Base-by-base conservation (phyloP, 2,113 vertebrate species). In the Garra rufa region DNA sequence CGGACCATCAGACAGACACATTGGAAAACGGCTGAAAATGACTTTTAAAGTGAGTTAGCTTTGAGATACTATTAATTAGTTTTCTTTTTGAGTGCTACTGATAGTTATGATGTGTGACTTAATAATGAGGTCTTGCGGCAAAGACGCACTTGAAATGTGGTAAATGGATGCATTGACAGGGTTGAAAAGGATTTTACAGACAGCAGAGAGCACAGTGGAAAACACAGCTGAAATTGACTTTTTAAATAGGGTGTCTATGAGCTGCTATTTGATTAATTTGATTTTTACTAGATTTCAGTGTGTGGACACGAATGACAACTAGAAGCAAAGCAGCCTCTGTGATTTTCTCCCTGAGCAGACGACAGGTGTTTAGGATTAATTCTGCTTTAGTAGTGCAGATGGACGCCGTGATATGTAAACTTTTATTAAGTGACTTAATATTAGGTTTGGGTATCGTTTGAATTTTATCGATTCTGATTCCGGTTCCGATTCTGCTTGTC, bases 111-210 rank as follows among this genome's bases (percentile, higher is more conserved):
- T 38, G 65, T 69, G 61, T 15, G 3, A 30, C 3, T 65, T 65
- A 65, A 63, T 63, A 63, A 65, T 38, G 65, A 69, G 65, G 63
- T 67, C 10, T 71, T 43, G 34, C 43, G 69, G 41, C 19, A 44
- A 41, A 43, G n/a, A 43, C n/a, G 41, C 11, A 6, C 38, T 43
- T 43, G 41, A 71, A 13, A 44, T 14, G 41, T 21, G 9, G n/a
- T 46, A 48, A 46, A 75, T 7, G 3, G 24, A 75, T 75, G 13
- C 24, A 46, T 41, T 43, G n/a, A 73, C 70, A 73, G 70, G 14
- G 41, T 24, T 46, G n/a, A 73, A 73, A 71, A 94, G 90, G 88
- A 95, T 93, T 93, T 93, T 92, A 92, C 89, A 90, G 92, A 82
- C 91, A 17, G 26, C 30, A 19, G 28, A 15, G 28, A 14, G 34